phyloP scores from a whole-genome alignment of 2,113 vertebrate species.

The Pyrgilauda ruficollis region DNA sequence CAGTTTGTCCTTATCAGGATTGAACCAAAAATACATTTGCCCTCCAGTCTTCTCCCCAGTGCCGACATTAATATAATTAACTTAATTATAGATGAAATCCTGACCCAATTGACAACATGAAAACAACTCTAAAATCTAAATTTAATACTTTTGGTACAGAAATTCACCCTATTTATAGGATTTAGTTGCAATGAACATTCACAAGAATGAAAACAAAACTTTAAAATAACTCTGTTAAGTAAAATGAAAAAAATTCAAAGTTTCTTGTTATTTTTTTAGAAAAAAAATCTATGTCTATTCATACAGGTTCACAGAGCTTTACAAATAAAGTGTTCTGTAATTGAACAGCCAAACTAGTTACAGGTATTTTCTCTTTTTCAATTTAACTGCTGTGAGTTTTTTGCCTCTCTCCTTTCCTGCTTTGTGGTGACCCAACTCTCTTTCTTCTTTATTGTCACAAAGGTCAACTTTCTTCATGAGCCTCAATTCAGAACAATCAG shows the following conservation, averaged over 20 bases:
- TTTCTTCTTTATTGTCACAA: background rate
- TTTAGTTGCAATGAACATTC: background rate
- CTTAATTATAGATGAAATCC: background rate
- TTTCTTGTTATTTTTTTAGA: background rate
- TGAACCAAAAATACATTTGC: constrained; percentile 30
- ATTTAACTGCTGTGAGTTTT: background rate
- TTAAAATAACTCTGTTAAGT: background rate
- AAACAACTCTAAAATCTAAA: background rate
- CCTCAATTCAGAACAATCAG: background rate
- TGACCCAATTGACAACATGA: background rate
- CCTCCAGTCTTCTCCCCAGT: background rate
- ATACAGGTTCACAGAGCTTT: background rate
- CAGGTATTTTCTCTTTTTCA: background rate
- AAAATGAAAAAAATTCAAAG: background rate
- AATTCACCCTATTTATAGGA: background rate
- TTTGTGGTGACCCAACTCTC: background rate
- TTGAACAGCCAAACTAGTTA: background rate
- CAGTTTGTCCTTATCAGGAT: background rate
- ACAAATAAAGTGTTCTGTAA: background rate
- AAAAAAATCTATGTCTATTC: background rate
- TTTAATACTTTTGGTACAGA: background rate
- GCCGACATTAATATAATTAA: background rate
- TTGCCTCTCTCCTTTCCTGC: background rate
- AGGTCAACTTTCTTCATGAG: constrained; percentile 10
- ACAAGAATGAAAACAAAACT: background rate